Base-by-base conservation (phyloP, 2,888 invertebrate species). In the Colletes collaris region DNA sequence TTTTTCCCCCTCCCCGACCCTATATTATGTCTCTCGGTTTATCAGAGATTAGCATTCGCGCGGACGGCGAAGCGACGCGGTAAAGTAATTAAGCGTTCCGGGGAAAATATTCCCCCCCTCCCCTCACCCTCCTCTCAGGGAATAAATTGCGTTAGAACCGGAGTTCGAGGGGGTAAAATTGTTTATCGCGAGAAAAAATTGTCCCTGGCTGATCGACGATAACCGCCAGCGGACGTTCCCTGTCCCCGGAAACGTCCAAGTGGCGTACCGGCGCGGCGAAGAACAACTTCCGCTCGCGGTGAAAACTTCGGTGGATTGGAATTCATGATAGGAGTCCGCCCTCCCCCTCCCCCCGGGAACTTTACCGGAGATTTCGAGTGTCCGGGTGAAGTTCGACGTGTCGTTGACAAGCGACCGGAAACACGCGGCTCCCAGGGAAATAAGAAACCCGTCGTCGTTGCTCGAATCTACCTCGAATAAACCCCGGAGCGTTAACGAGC, bases 291-390 rank as follows among this genome's bases (percentile, higher is more conserved):
- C 65, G 37, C 8, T 10, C 11, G 60, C 35, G 67, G n/a, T 52
- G 53, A 58, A 63, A 81, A 84, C 67, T 84, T 71, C 46, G 40
- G 66, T 35, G 66, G 75, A 84, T 79, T 63, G 74, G 69, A 81
- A 78, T 83, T 81, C 72, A 67, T 50, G 81, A 74, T 73, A 55
- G 69, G 56, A 53, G 44, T 16, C 16, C 16, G 16, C 16, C 16
- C 16, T 16, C 50, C 58, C 0, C 77, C 59, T 60, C 53, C 77
- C 59, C 64, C 53, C 16, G 16, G 53, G 64, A 72, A 84, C 71
- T 83, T 74, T 46, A 52, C 56, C 27, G 27, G 60, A 68, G 69
- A 75, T 83, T 72, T 72, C 72, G 56, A 58, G 72, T 77, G 74
- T 72, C 66, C 59, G 62, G 60, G 11, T 53, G n/a, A 76, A 72